Base-by-base conservation (phyloP, 2,797 vertebrate genomes). In the Peromyscus attwateri region DNA sequence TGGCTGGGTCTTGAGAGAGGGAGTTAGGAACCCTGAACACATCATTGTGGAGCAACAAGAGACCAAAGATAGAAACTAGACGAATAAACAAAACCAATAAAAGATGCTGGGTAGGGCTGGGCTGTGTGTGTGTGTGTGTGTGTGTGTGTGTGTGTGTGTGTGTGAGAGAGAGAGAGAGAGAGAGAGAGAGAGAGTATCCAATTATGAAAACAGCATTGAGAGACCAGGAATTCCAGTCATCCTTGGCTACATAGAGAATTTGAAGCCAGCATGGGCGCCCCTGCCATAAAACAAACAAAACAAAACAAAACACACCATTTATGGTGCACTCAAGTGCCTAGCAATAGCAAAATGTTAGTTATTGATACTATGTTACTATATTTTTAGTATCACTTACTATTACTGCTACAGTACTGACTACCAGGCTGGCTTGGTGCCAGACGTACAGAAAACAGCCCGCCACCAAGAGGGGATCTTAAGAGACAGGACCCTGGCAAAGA, bases 1-100 rank as follows among this genome's bases (percentile, higher is more conserved):
- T n/a, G 62, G 31, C 60, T 70, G 81, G 29, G 49, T 46, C n/a
- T 7, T 57, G 31, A 62, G 17, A 71, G 70, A 60, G 14, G 49
- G 37, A 77, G 27, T 64, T 23, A 1, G n/a, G 27, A 85, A 64
- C 13, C 73, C 46, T 6, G 11, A 31, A 17, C 16, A 31, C 31
- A 19, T 49, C 11, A 0, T 40, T 64, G 29, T 73, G 46, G 16
- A 49, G 10, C 6, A 31, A 3, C 2, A 0, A 75, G n/a, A n/a
- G 40, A 23, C 14, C 1, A 3, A 23, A 75, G 19, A 43, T 23
- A 52, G 57, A 46, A 25, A 40, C 17, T 37, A 29, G 49, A 43
- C 16, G 3, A 89, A 55, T 55, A 55, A 55, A 27, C 55, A 73
- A 82, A 91, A 23, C 21, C 49, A 75, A 31, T 43, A 14, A 66